Evolutionary conservation across 2,113 vertebrate species (phyloP).

Genomic region (Caranx ignobilis): DNA sequence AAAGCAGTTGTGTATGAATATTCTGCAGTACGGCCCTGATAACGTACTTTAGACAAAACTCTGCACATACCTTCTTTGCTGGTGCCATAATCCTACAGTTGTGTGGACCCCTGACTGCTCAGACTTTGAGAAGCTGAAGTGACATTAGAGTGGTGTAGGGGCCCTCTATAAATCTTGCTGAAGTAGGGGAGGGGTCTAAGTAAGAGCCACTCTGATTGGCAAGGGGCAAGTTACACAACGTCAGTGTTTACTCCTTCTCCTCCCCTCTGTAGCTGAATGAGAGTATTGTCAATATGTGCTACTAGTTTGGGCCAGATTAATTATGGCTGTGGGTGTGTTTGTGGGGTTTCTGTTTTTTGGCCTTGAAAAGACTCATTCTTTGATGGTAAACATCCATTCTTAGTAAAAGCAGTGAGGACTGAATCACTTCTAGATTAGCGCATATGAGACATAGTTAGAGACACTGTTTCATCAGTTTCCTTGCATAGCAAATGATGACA

Average conservation of each 20-base stretch:
- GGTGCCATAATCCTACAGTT: slow-evolving; percentile 75
- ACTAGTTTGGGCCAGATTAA: slow-evolving; percentile 60
- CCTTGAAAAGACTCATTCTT: neutral
- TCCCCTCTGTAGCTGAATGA: slow-evolving; percentile 60
- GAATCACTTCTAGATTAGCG: neutral
- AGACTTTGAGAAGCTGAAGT: slow-evolving; percentile 64
- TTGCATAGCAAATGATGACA: slow-evolving; percentile 16
- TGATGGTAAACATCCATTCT: neutral
- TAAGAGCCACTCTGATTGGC: slow-evolving; percentile 69
- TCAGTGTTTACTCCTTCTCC: slow-evolving; percentile 43
- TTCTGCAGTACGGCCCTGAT: neutral
- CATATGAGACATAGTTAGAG: neutral
- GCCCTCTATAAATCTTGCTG: slow-evolving; percentile 59
- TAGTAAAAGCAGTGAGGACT: neutral
- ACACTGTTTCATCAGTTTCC: neutral
- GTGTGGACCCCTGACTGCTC: slow-evolving; percentile 68
- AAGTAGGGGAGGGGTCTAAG: slow-evolving; percentile 64
- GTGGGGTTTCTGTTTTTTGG: slow-evolving; percentile 17
- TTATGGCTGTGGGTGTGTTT: slow-evolving; percentile 20
- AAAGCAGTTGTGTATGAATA: neutral
- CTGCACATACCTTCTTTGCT: slow-evolving; percentile 73
- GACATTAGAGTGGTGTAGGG: slow-evolving; percentile 30
- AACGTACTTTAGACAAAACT: neutral
- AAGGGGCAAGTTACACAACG: slow-evolving; percentile 62
- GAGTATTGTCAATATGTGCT: slow-evolving; percentile 46